Percentiles rank a stretch among this genome's conserved stretches.
Conservation (phyloP, 2,888 invertebrate species). For the Zaprionus lineosus region DNA sequence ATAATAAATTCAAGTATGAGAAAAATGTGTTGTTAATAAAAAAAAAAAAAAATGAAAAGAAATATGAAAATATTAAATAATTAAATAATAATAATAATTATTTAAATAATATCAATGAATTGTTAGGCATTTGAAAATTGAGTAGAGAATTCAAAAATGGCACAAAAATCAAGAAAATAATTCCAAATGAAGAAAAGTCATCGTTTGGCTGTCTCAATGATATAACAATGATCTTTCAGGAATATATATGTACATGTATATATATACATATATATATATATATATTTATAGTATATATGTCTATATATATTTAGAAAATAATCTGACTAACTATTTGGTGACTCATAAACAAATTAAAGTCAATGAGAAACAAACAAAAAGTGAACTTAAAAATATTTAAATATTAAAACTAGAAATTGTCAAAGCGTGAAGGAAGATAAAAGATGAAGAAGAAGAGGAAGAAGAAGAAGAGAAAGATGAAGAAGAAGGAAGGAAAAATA, state of each 20-base stretch:
- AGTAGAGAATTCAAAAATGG: constrained; percentile 16
- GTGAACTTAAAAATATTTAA: constrained; percentile 8
- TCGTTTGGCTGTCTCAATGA: too few relatives aligned
- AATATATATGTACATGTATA: constrained; percentile 7
- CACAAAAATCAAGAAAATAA: constrained; percentile 33
- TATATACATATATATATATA: not conserved
- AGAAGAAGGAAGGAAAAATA: not conserved
- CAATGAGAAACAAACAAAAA: too few relatives aligned
- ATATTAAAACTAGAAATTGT: constrained; percentile 10
- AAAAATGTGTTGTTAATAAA: not conserved
- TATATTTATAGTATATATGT: constrained; percentile 18
- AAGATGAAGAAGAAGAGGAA: too few relatives aligned
- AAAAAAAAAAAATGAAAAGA: not conserved
- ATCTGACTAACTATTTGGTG: constrained; percentile 49
- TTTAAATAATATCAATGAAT: constrained; percentile 23
- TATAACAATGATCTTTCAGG: too few relatives aligned
- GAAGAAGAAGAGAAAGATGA: too few relatives aligned
- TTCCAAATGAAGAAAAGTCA: too few relatives aligned
- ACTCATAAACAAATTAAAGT: constrained; percentile 27
- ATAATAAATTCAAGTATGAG: not conserved
- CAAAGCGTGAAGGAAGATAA: constrained; percentile 6
- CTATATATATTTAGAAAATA: constrained; percentile 25
- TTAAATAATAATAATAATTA: not conserved
- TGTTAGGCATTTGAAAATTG: constrained; percentile 55
- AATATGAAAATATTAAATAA: constrained; percentile 4